phyloP scores from a whole-genome alignment of 2,888 invertebrate genomes.

The Tuta absoluta region DNA sequence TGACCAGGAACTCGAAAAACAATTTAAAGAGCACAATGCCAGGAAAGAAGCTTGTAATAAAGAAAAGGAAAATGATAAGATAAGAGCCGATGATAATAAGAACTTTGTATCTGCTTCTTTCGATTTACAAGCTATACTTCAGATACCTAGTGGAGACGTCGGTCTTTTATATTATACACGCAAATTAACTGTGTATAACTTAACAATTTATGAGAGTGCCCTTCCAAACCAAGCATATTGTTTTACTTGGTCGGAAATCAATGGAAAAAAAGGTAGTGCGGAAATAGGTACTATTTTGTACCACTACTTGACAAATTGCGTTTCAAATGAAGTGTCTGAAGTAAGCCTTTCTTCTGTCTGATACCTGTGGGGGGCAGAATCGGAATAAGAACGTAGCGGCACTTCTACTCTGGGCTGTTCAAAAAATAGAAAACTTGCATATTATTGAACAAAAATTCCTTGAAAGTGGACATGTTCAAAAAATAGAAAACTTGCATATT shows the following conservation, averaged over 20 bases:
- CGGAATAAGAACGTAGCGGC: conserved; percentile 29
- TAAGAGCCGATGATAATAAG: neutral
- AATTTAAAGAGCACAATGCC: neutral
- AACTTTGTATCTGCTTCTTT: neutral
- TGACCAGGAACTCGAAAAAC: neutral
- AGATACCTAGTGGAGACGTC: neutral
- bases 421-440: conserved; percentile 33
- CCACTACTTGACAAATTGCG: conserved; percentile 33
- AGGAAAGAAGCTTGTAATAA: neutral
- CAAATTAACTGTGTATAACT: neutral
- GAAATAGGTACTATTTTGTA: conserved; percentile 44
- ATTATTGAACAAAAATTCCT: too few species aligned
- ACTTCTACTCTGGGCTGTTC: conserved; percentile 31
- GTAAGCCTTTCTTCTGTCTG: conserved; percentile 37
- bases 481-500: too few species aligned
- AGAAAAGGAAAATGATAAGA: neutral
- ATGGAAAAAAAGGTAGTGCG: conserved; percentile 45
- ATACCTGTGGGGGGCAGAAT: conserved; percentile 31
- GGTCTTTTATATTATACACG: neutral
- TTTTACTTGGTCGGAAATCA: conserved; percentile 34
- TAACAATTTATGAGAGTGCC: neutral
- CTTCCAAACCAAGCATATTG: neutral
- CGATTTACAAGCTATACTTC: neutral
- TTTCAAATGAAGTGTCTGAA: conserved; percentile 40
- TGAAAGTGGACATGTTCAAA: too few species aligned